Evolutionary conservation across 1,140 invertebrate genomes (phyloP).

Genomic region (Kradibia gibbosae): DNA sequence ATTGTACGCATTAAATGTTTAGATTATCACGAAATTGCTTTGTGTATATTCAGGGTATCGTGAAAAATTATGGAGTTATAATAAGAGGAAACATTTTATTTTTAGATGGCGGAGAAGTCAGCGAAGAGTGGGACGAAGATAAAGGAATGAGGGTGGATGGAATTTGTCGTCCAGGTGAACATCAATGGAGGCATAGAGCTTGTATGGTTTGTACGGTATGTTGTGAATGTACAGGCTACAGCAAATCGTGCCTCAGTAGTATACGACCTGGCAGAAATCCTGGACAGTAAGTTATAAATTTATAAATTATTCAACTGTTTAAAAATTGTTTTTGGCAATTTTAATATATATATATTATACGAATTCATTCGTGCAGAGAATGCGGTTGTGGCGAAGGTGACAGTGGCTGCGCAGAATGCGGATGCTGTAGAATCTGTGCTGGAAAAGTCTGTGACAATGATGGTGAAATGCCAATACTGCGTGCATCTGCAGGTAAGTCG

Average conservation of each 20-base stretch:
- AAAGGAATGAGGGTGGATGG: constrained; percentile 63
- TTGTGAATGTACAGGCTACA: constrained; percentile 95
- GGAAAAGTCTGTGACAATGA: constrained; percentile 78
- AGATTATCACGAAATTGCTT: no score
- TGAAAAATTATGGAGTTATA: no score
- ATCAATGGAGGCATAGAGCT: constrained; percentile 86
- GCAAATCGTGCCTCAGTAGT: constrained; percentile 86
- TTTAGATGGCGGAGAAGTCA: constrained; percentile 59
- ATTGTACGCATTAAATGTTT: no score
- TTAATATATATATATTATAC: not conserved
- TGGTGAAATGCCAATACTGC: constrained; percentile 67
- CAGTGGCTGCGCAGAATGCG: constrained; percentile 93
- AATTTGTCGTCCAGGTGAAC: constrained; percentile 80
- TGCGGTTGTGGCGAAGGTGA: constrained; percentile 97
- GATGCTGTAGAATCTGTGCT: constrained; percentile 91
- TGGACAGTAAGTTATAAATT: constrained; percentile 83
- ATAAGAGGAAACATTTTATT: not conserved
- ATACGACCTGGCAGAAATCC: constrained; percentile 85
- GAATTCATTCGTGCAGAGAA: constrained; percentile 75
- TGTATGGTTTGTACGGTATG: constrained; percentile 94
- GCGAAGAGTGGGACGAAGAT: constrained; percentile 77
- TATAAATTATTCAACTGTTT: not conserved
- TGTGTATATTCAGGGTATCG: no score
- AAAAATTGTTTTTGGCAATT: constrained; percentile 32
- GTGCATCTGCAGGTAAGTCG: constrained; percentile 72